These are phyloP conservation scores for Drosophila maculinotata DNA, from an alignment of 2,888 invertebrate genomes.

Conservation along the genomic window DNA sequence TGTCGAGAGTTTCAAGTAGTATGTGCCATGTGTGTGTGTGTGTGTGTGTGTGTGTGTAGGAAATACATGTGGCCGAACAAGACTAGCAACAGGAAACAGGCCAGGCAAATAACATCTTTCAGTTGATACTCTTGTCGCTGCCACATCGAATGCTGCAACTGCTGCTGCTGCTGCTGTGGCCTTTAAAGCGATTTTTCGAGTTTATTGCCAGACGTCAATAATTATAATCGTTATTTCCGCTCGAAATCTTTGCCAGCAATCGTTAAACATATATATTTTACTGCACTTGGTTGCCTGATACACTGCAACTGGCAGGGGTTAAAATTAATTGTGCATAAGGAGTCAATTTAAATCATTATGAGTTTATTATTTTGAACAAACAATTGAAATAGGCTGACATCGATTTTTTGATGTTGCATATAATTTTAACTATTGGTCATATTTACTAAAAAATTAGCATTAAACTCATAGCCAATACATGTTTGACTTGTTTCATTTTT, in stretches of 20 bases:
- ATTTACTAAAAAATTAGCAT: too few relatives aligned
- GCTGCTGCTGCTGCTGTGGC: constrained; percentile 6
- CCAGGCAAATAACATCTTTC: constrained; percentile 52
- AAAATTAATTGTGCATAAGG: not conserved
- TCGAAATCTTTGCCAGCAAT: constrained; percentile 29
- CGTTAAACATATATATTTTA: not conserved
- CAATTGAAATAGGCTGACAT: too few relatives aligned
- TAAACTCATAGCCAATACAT: too few relatives aligned
- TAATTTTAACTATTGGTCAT: too few relatives aligned
- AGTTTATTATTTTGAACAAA: too few relatives aligned
- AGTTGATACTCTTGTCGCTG: constrained; percentile 30
- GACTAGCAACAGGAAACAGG: constrained; percentile 61
- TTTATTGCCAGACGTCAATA: constrained; percentile 32
- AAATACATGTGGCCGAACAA: constrained; percentile 58
- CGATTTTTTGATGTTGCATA: too few relatives aligned
- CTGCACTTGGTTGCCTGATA: not conserved
- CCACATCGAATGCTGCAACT: constrained; percentile 1
- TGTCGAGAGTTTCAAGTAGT: constrained; percentile 21
- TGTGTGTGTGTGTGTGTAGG: constrained; percentile 47
- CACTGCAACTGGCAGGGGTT: not conserved
- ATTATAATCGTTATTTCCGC: constrained; percentile 49
- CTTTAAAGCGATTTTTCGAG: constrained; percentile 18
- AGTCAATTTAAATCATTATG: not conserved
- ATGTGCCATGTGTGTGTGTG: constrained; percentile 26
- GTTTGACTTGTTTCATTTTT: constrained; percentile 2